Evolutionary conservation across 2,113 vertebrate genomes (phyloP).

Genomic region (Dissostichus mawsoni): DNA sequence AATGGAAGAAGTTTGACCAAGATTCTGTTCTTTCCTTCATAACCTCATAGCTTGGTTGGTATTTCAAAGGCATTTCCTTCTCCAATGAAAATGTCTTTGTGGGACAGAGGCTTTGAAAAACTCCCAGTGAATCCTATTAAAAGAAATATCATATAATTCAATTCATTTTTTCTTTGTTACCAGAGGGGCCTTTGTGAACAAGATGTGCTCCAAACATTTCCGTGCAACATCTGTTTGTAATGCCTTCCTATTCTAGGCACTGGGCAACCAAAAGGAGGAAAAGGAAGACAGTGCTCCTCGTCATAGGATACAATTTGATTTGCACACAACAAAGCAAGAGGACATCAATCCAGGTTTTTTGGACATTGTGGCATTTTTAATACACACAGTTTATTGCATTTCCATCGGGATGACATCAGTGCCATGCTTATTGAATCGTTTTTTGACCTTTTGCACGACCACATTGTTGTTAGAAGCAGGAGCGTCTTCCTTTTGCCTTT

Average conservation of each 20-base stretch:
- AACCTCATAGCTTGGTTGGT: constrained; percentile 42
- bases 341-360: constrained; percentile 44
- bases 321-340: constrained; percentile 63
- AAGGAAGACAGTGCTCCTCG: constrained; percentile 29
- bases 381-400: constrained; percentile 19
- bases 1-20: neutral
- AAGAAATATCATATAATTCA: constrained; percentile 71
- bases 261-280: constrained; percentile 19
- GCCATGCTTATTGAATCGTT: neutral
- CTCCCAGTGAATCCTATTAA: constrained; percentile 67
- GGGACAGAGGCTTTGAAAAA: constrained; percentile 64
- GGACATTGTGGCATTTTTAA: constrained; percentile 27
- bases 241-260: constrained; percentile 44
- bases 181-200: constrained; percentile 57
- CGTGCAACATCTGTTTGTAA: constrained; percentile 77
- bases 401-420: constrained; percentile 28
- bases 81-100: constrained; percentile 54
- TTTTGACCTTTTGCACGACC: neutral
- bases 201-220: constrained; percentile 51
- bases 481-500: constrained; percentile 17
- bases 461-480: constrained; percentile 13
- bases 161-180: constrained; percentile 49
- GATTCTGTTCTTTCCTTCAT: constrained; percentile 31
- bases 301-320: constrained; percentile 55
- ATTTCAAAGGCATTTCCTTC: constrained; percentile 68